Base-by-base conservation (phyloP, 2,113 vertebrate genomes). In the Amblyopsis rosae region DNA sequence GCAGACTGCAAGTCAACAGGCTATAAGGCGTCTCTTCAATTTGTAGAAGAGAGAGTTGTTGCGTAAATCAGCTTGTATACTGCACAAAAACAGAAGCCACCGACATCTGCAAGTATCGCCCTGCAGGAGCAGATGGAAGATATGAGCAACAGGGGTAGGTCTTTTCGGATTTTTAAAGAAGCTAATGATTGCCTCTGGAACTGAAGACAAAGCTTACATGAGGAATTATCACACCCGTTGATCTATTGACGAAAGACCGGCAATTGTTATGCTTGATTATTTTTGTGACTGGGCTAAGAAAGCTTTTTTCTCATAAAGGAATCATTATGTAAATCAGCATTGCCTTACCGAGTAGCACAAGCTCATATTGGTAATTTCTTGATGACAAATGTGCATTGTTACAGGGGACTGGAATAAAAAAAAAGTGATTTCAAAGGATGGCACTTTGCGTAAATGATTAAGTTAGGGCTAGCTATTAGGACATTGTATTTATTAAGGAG, bases 81-180 rank as follows among this genome's bases (percentile, higher is more conserved):
- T 70, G 72, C 75, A 82, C 82, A 81, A 79, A 86, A 82, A 77
- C 58, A 70, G 64, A 80, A 83, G 72, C 72, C 72, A 70, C 65
- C 49, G 67, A 85, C 86, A 87, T 81, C 82, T 81, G 82, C 81
- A 78, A 83, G 79, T 84, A 84, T 87, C 87, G 78, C 86, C 78
- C 85, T 73, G 78, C 69, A 79, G 82, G 78, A 59, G 59, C 69
- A 81, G 78, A 82, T 80, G 79, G 79, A 84, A 83, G 83, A 80
- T 84, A 80, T 87, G 83, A 84, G 83, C 82, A 85, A 86, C 84
- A 83, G 81, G 83, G 89, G 87, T 86, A 83, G 87, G 87, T 74
- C 75, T 81, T 67, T 82, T 61, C 61, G 85, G 80, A 87, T 89
- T 86, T 79, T 86, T 61, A 79, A 77, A 85, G 82, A 84, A 33